phyloP scores from a whole-genome alignment of 2,888 invertebrate species.

The Drosophila atripex region DNA sequence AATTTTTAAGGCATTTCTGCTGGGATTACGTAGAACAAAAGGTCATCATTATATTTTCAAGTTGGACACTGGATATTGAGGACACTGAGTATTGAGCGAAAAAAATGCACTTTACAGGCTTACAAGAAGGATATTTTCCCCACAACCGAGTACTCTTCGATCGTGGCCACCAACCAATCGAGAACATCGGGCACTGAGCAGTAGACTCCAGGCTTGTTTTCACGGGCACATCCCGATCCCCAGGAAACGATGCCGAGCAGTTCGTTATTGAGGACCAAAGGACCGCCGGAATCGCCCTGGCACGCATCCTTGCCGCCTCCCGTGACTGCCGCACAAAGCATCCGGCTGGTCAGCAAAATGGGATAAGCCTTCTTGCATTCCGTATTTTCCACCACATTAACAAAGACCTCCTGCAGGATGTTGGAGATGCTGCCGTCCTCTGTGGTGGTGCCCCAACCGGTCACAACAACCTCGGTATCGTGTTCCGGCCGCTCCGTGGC shows the following conservation, averaged over 20 bases:
- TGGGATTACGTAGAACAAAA: background rate
- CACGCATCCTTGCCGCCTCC: constrained; percentile 80
- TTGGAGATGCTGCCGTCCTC: constrained; percentile 51
- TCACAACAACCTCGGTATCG: constrained; percentile 57
- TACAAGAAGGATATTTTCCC: constrained; percentile 63
- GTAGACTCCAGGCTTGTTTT: constrained; percentile 72
- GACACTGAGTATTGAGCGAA: background rate
- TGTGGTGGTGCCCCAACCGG: constrained; percentile 77
- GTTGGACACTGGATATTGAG: too few relatives aligned
- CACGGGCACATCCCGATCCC: constrained; percentile 75
- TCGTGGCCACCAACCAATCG: constrained; percentile 58
- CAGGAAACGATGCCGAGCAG: constrained; percentile 81
- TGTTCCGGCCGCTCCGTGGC: constrained; percentile 82
- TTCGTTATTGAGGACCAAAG: constrained; percentile 62
- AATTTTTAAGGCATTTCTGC: constrained; percentile 11
- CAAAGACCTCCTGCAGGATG: constrained; percentile 65
- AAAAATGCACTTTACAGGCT: background rate
- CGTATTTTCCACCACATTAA: constrained; percentile 63
- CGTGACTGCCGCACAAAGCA: constrained; percentile 76
- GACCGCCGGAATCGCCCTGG: constrained; percentile 82
- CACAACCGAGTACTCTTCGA: constrained; percentile 22
- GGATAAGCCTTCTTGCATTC: constrained; percentile 66
- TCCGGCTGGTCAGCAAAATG: constrained; percentile 63
- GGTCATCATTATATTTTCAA: background rate
- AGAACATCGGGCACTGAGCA: constrained; percentile 65